Evolutionary conservation across 2,888 invertebrate species (phyloP), one percentile per base, ranked within the genome.

Genomic region (Pogonocherus hispidulus): DNA sequence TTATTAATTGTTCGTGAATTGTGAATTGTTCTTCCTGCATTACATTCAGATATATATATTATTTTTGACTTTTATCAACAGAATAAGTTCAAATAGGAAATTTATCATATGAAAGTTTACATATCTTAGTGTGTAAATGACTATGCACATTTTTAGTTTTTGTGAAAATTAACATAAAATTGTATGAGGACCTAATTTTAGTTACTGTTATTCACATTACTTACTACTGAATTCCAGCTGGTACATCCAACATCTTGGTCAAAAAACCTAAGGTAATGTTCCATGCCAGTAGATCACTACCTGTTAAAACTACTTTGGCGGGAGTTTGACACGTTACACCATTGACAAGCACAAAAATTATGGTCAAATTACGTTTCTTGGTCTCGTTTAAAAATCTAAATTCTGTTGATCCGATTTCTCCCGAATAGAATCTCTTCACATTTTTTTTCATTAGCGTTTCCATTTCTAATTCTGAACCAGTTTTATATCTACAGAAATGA

Each of bases 171-270:
- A n/a, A n/a, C n/a, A n/a, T n/a, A n/a, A n/a, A n/a, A n/a, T n/a
- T n/a, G n/a, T n/a, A n/a, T n/a, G n/a, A n/a, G n/a, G n/a, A n/a
- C n/a, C 27, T 27, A 27, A 27, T 27, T 27, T 27, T 5, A 3
- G 4, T 5, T 5, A 27, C 8, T 27, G 27, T 3, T 8, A 27
- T 5, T 5, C 3, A 14, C 41, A 3, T 19, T 19, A 63, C 65
- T 46, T 57, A 70, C 70, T 54, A n/a, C 37, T 65, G 51, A 11
- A 72, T 67, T 41, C 72, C 69, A 47, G 69, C 67, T 9, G 72
- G 72, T 9, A 72, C 63, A 37, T 72, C 69, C 35, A 72, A 55
- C 9, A 72, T 59, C 51, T 69, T 72, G 18, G 67, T 35, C 18
- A 72, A 37, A 37, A 56, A 72, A n/a, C 20, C 57, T 3, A 64